These are phyloP conservation scores for Tridacna gigas DNA, from an alignment of 2,888 invertebrate genomes.

Conservation along the genomic window DNA sequence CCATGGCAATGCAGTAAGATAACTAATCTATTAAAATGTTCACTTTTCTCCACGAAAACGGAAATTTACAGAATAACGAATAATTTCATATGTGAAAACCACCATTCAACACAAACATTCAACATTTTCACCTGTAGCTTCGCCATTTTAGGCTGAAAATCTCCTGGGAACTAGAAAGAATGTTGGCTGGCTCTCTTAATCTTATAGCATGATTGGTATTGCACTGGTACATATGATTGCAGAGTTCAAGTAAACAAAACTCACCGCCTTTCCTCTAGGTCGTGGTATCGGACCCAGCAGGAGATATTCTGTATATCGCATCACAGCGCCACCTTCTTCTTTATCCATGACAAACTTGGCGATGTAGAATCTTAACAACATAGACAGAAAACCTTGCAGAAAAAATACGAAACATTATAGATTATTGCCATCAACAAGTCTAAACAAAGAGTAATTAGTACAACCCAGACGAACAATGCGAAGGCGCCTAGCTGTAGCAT, in stretches of 20 bases:
- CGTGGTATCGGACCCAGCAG: neutral
- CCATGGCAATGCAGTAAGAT: too few relatives aligned
- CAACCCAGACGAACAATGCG: too few relatives aligned
- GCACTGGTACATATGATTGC: neutral
- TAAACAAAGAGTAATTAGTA: too few relatives aligned
- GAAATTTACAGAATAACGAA: too few relatives aligned
- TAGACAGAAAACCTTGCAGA: neutral
- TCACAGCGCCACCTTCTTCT: neutral
- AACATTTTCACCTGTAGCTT: neutral
- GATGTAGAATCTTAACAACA: neutral
- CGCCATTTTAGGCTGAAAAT: neutral
- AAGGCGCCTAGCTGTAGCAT: too few relatives aligned
- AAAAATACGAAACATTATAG: neutral
- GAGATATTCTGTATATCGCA: conserved; percentile 14
- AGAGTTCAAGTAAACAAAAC: neutral
- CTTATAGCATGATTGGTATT: neutral
- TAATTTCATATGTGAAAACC: too few relatives aligned
- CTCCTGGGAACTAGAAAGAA: neutral
- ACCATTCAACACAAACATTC: too few relatives aligned
- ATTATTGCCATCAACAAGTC: neutral
- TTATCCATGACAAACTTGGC: conserved; percentile 10
- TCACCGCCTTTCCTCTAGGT: neutral
- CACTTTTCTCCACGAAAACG: too few relatives aligned
- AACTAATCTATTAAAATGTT: too few relatives aligned
- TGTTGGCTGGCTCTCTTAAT: neutral